Conservation (phyloP, 1,140 invertebrate species). For the Zophobas morio region DNA sequence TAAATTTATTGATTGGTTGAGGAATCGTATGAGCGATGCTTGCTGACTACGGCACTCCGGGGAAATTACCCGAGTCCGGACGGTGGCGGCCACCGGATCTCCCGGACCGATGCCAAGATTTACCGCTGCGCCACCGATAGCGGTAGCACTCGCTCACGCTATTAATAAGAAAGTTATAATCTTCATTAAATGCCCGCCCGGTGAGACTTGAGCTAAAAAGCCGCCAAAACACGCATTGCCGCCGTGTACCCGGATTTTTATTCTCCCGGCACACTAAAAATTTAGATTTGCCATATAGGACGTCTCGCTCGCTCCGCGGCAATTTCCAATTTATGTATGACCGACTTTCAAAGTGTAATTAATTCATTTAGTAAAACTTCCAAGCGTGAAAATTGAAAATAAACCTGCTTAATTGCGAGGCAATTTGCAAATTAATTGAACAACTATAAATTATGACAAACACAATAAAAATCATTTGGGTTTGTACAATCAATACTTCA, state of each 20-base stretch:
- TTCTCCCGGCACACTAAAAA: no score
- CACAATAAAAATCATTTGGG: no score
- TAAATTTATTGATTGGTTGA: constrained; percentile 53
- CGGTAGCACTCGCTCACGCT: constrained; percentile 36
- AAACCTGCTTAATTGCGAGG: no score
- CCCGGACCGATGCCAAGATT: constrained; percentile 53
- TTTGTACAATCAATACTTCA: no score
- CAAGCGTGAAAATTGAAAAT: no score
- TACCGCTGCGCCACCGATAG: constrained; percentile 54
- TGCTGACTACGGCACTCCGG: constrained; percentile 57
- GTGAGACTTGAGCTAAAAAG: not conserved
- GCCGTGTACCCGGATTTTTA: not conserved
- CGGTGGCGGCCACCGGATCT: constrained; percentile 52
- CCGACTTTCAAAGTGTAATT: no score
- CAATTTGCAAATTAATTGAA: no score
- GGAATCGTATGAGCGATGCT: constrained; percentile 56
- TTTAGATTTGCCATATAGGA: no score
- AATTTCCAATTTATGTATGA: no score
- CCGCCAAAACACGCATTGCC: not conserved
- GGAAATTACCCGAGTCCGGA: constrained; percentile 57
- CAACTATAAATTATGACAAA: no score
- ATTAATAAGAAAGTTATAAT: constrained; percentile 49
- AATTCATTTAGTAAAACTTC: no score
- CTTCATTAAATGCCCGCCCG: constrained; percentile 23
- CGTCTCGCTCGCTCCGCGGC: no score